These are phyloP conservation scores for Ammodytes dubius DNA, from an alignment of 2,113 vertebrate genomes.

Conservation along the genomic window DNA sequence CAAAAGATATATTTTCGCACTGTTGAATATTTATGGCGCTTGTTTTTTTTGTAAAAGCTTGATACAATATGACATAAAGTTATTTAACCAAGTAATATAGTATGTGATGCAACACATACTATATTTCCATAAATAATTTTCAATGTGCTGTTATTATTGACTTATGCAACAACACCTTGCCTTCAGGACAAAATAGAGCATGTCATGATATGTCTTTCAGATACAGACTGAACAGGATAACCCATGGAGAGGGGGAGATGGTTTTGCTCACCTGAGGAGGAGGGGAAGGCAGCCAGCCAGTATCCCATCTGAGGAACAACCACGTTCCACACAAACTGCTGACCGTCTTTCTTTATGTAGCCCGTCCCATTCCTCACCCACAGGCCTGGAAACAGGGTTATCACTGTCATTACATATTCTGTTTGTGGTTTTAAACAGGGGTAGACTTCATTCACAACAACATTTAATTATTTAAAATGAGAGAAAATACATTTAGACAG, in stretches of 20 bases:
- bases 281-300: constrained; percentile 93
- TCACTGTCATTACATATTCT: background rate
- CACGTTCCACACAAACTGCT: constrained; percentile 90
- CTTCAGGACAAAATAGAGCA: background rate
- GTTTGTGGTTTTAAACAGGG: too few species aligned
- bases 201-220: background rate
- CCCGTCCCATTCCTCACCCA: constrained; percentile 92
- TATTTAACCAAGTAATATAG: too few species aligned
- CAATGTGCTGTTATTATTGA: background rate
- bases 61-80: too few species aligned
- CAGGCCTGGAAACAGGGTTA: constrained; percentile 81
- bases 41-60: too few species aligned
- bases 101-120: background rate
- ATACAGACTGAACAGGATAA: background rate
- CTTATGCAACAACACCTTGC: background rate
- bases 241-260: background rate
- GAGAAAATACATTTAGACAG: background rate
- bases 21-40: too few species aligned
- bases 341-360: constrained; percentile 90
- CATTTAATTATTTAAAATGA: background rate
- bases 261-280: constrained; percentile 81
- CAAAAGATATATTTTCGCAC: too few species aligned
- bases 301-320: constrained; percentile 91
- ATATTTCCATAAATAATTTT: background rate
- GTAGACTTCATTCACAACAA: background rate